phyloP scores from a whole-genome alignment of 2,888 invertebrate genomes.

The Laothoe populi region DNA sequence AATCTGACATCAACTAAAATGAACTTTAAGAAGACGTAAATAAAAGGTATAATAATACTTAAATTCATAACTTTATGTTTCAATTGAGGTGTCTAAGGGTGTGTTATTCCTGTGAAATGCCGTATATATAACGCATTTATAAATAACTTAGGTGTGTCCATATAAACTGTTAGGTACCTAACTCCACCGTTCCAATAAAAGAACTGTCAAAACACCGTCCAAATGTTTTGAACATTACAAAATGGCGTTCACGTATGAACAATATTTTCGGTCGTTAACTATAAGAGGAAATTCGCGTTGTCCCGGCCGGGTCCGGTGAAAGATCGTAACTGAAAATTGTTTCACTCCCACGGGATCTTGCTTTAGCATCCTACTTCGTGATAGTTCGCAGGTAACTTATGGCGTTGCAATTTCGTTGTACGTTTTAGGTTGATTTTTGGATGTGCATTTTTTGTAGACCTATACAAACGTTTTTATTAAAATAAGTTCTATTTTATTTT shows the following conservation, averaged over 20 bases:
- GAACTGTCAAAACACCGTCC: conserved; percentile 2
- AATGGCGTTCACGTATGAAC: conserved; percentile 63
- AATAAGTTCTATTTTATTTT: too few relatives aligned
- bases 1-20: too few relatives aligned
- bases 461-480: background rate
- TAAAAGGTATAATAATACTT: too few relatives aligned
- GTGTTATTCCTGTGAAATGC: too few relatives aligned
- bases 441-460: background rate
- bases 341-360: conserved; percentile 59
- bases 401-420: conserved; percentile 40
- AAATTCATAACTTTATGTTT: too few relatives aligned
- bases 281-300: conserved; percentile 22
- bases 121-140: too few relatives aligned
- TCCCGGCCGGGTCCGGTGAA: conserved; percentile 41
- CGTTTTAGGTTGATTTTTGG: background rate
- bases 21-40: too few relatives aligned
- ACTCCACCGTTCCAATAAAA: background rate
- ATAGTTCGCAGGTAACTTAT: conserved; percentile 74
- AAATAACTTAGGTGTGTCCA: too few relatives aligned
- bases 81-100: too few relatives aligned
- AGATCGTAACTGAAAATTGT: conserved; percentile 76
- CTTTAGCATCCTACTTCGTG: conserved; percentile 49
- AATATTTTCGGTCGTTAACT: conserved; percentile 63
- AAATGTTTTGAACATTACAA: conserved; percentile 27
- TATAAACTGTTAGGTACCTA: background rate